These are phyloP conservation scores for Cataglyphis hispanica DNA, from an alignment of 1,140 invertebrate genomes.

Conservation along the genomic window DNA sequence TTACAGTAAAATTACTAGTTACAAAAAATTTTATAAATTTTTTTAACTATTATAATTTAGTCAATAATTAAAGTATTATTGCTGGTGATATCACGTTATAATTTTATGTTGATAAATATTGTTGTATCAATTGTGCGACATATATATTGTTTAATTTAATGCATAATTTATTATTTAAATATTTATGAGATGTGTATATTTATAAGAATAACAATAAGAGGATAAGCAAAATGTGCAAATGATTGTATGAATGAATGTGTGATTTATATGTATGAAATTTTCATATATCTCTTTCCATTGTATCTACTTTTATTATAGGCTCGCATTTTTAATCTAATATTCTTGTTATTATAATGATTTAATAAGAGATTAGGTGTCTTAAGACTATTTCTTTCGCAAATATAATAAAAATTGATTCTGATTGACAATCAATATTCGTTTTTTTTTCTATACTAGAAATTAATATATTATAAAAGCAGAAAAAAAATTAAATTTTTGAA, in stretches of 20 bases:
- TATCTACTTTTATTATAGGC: neutral
- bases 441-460: neutral
- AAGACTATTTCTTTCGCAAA: neutral
- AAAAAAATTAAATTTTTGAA: neutral
- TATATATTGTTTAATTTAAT: too few relatives aligned
- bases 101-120: neutral
- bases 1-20: neutral
- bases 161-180: too few relatives aligned
- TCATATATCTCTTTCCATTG: neutral
- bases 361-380: too few relatives aligned
- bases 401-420: neutral
- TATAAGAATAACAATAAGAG: neutral
- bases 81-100: neutral
- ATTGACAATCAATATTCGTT: neutral
- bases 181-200: conserved; percentile 8
- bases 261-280: neutral
- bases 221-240: neutral
- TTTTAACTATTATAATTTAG: neutral
- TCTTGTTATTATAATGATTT: too few relatives aligned
- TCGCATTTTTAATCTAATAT: neutral
- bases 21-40: neutral
- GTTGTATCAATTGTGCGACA: neutral
- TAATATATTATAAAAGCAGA: neutral
- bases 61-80: neutral
- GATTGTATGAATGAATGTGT: conserved; percentile 16